These are phyloP conservation scores for Thumatha senex DNA, from an alignment of 2,888 invertebrate species.

Conservation along the genomic window DNA sequence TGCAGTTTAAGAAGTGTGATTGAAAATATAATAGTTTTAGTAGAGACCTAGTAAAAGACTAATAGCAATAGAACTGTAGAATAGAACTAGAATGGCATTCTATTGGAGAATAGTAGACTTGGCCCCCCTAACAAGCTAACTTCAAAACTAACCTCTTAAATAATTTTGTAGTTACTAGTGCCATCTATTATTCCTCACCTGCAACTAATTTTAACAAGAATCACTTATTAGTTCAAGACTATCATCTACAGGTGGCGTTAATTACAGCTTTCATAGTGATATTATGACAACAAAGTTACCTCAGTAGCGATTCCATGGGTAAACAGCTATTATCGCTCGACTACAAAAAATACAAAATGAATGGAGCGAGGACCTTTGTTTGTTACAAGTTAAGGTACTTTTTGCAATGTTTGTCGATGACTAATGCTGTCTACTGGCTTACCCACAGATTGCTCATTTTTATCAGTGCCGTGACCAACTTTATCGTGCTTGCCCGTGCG, in stretches of 20 bases:
- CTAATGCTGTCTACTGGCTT: conserved; percentile 41
- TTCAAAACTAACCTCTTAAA: no score
- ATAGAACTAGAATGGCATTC: no score
- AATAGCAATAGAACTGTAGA: no score
- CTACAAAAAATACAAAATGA: conserved; percentile 9
- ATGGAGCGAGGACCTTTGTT: conserved; percentile 23
- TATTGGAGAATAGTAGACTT: no score
- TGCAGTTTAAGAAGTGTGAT: no score
- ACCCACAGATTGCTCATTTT: conserved; percentile 31
- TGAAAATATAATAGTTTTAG: no score
- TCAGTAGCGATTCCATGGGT: conserved; percentile 5
- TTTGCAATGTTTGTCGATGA: conserved; percentile 41
- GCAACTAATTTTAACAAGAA: neutral
- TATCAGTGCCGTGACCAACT: conserved; percentile 41
- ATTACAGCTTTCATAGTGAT: conserved; percentile 4
- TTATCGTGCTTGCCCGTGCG: conserved; percentile 34
- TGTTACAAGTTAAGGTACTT: conserved; percentile 20
- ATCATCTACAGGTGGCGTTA: conserved; percentile 34
- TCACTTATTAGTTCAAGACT: neutral
- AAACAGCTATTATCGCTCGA: conserved; percentile 21
- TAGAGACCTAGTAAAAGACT: no score
- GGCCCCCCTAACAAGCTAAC: no score
- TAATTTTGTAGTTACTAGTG: neutral
- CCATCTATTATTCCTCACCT: conserved; percentile 11
- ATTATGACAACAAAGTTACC: conserved; percentile 9